phyloP scores from a whole-genome alignment of 2,113 vertebrate genomes.

The Pteruthius melanotis region DNA sequence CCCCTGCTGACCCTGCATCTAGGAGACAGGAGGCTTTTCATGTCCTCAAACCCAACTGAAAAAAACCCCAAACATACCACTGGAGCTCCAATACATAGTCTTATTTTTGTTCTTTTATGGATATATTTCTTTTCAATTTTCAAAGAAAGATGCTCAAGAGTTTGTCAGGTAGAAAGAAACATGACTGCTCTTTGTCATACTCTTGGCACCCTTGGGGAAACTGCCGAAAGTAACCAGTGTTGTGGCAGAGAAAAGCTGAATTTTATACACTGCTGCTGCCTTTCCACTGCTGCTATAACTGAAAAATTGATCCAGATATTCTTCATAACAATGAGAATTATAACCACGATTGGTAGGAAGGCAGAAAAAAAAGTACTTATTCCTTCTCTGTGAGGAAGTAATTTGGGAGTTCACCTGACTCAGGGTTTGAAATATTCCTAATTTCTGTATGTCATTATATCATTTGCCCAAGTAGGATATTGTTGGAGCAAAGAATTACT shows the following conservation, averaged over 20 bases:
- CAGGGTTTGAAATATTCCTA: not conserved
- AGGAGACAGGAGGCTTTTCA: not conserved
- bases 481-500: not conserved
- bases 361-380: not conserved
- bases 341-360: not conserved
- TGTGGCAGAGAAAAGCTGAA: not conserved
- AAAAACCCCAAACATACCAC: rapidly evolving
- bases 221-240: not conserved
- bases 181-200: not conserved
- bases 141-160: not conserved
- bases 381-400: not conserved
- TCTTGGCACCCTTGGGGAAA: not conserved
- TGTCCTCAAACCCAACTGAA: not conserved
- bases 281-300: not conserved
- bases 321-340: not conserved
- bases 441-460: not conserved
- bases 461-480: not conserved
- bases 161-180: not conserved
- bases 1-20: constrained; percentile 11
- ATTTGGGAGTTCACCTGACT: not conserved
- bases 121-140: not conserved
- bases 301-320: not conserved
- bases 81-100: not conserved
- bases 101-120: not conserved
- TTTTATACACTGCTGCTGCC: not conserved